Conservation (phyloP, 2,888 invertebrate species). For the Polia nebulosa region DNA sequence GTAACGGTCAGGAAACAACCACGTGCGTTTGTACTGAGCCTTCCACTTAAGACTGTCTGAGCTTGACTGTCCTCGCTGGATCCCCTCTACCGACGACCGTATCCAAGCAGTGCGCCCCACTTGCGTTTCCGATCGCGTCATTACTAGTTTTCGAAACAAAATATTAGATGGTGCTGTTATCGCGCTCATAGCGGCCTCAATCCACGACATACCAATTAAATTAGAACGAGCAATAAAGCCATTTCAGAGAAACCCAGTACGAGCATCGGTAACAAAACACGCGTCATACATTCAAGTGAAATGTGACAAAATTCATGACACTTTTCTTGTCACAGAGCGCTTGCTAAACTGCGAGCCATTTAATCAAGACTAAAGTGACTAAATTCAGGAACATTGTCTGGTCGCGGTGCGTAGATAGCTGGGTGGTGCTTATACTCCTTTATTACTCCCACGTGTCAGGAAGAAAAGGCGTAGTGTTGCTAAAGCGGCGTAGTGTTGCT, state of each 20-base stretch:
- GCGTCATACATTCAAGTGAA: not conserved
- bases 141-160: too few species aligned
- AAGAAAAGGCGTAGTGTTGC: not conserved
- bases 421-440: slow-evolving; percentile 3
- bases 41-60: too few species aligned
- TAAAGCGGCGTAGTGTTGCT: slow-evolving; percentile 4
- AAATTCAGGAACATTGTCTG: not conserved
- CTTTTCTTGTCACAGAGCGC: not conserved
- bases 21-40: too few species aligned
- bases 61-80: too few species aligned
- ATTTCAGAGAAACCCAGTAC: slow-evolving; percentile 1
- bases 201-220: too few species aligned
- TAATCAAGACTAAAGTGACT: not conserved
- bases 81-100: too few species aligned
- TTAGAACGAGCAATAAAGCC: not conserved
- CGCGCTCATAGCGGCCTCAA: too few species aligned
- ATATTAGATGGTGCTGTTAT: too few species aligned
- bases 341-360: not conserved
- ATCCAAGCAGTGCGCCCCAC: too few species aligned
- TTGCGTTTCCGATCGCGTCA: too few species aligned
- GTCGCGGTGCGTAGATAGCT: not conserved
- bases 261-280: not conserved
- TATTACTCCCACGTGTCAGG: not conserved
- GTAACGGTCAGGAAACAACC: too few species aligned
- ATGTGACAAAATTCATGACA: not conserved